These are phyloP conservation scores for Dendrocincla fuliginosa DNA, from an alignment of 2,797 vertebrate species.

Conservation along the genomic window DNA sequence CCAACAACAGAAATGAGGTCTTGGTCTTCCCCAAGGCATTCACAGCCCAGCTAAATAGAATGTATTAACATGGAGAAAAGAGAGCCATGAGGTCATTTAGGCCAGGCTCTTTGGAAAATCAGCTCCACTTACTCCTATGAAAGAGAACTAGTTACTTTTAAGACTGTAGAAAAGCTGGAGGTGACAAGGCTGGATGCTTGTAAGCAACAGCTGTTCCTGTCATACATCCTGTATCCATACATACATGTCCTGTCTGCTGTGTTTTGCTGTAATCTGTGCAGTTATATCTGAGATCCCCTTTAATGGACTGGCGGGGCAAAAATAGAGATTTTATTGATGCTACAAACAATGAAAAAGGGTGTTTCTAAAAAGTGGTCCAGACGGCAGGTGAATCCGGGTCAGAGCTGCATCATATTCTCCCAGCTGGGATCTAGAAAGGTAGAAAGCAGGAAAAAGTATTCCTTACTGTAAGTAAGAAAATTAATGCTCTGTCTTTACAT, in stretches of 20 bases:
- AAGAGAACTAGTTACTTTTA: not conserved
- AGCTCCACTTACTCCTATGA: not conserved
- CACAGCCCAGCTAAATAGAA: not conserved
- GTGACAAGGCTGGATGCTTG: not conserved
- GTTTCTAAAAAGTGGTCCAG: not conserved
- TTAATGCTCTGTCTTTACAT: not conserved
- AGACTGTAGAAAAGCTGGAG: not conserved
- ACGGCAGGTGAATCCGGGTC: slow-evolving; percentile 36
- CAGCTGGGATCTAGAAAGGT: not conserved
- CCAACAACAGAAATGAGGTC: not conserved
- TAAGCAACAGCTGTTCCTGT: not conserved
- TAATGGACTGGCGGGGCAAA: not conserved
- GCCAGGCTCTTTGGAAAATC: not conserved
- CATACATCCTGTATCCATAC: no score
- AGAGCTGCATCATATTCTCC: not conserved
- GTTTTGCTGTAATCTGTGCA: not conserved
- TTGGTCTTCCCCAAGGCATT: not conserved
- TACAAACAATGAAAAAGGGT: not conserved
- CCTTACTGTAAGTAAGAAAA: not conserved
- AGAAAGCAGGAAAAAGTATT: not conserved
- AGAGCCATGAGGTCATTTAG: not conserved
- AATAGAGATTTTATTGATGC: not conserved
- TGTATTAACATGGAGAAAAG: not conserved
- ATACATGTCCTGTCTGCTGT: no score
- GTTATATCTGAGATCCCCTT: not conserved